Evolutionary conservation across 2,888 invertebrate genomes (phyloP).

Genomic region (Scaptomyza reducta): DNA sequence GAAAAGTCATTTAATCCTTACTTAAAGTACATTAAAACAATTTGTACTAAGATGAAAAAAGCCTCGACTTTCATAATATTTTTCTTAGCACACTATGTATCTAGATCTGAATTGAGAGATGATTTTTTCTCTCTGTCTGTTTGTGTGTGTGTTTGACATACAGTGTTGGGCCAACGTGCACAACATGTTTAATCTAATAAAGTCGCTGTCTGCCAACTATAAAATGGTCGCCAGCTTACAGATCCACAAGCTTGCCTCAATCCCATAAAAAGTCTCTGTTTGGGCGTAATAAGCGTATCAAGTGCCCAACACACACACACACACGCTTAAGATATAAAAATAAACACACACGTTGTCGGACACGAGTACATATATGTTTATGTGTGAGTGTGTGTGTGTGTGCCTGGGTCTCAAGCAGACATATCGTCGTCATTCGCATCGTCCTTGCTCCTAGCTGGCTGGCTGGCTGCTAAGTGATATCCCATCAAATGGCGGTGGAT

Average conservation of each 20-base stretch:
- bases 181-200: constrained; percentile 81
- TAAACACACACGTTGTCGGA: constrained; percentile 13
- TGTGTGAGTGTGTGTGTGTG: constrained; percentile 5
- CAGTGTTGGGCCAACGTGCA: constrained; percentile 57
- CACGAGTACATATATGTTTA: not conserved
- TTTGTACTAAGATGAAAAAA: not conserved
- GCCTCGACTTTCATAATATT: too few relatives aligned
- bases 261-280: constrained; percentile 66
- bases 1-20: not conserved
- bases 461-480: constrained; percentile 72
- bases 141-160: constrained; percentile 20
- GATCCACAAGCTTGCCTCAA: constrained; percentile 20
- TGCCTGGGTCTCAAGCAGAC: constrained; percentile 58
- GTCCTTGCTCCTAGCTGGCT: constrained; percentile 24
- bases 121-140: constrained; percentile 1
- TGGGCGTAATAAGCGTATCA: constrained; percentile 76
- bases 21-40: not conserved
- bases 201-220: constrained; percentile 70
- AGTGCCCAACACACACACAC: constrained; percentile 53
- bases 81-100: not conserved
- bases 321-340: constrained; percentile 23
- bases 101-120: not conserved
- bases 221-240: constrained; percentile 60
- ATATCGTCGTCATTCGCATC: constrained; percentile 54
- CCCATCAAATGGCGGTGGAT: constrained; percentile 75